These are phyloP conservation scores for Neodiprion lecontei DNA, from an alignment of 1,140 invertebrate species.

Conservation along the genomic window DNA sequence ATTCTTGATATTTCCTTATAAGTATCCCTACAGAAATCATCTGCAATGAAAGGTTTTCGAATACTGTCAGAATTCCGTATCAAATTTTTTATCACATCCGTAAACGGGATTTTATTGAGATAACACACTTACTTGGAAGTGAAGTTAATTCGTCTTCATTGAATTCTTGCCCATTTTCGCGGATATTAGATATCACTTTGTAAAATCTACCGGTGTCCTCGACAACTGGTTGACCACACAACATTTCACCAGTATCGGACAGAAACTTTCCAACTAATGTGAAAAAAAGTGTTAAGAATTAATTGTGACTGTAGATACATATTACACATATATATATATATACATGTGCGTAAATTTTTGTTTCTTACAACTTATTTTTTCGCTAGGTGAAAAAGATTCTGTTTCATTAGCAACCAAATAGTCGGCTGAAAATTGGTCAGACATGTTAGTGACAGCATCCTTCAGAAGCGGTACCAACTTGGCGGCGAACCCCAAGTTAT, in stretches of 20 bases:
- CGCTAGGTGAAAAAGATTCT: neutral
- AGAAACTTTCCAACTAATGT: conserved; percentile 56
- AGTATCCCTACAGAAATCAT: conserved; percentile 68
- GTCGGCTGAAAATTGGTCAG: conserved; percentile 15
- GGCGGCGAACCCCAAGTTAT: conserved; percentile 56
- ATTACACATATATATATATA: no score
- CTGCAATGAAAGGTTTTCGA: conserved; percentile 43
- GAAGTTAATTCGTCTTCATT: conserved; percentile 62
- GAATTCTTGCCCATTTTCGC: conserved; percentile 62
- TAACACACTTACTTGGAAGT: conserved; percentile 64
- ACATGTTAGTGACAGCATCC: conserved; percentile 45
- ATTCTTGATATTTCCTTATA: conserved; percentile 67
- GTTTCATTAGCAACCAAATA: neutral
- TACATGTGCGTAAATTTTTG: no score
- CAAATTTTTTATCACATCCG: neutral
- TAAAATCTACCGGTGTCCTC: conserved; percentile 58
- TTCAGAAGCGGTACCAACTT: conserved; percentile 58
- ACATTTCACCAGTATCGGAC: conserved; percentile 62
- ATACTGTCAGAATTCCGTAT: neutral
- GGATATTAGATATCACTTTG: conserved; percentile 60
- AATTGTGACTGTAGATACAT: no score
- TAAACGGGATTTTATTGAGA: conserved; percentile 10
- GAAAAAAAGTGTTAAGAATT: conserved; percentile 10
- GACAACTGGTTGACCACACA: conserved; percentile 67
- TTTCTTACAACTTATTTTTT: conserved; percentile 11